phyloP scores from a whole-genome alignment of 2,888 invertebrate species.

The Tenthredo distinguenda region DNA sequence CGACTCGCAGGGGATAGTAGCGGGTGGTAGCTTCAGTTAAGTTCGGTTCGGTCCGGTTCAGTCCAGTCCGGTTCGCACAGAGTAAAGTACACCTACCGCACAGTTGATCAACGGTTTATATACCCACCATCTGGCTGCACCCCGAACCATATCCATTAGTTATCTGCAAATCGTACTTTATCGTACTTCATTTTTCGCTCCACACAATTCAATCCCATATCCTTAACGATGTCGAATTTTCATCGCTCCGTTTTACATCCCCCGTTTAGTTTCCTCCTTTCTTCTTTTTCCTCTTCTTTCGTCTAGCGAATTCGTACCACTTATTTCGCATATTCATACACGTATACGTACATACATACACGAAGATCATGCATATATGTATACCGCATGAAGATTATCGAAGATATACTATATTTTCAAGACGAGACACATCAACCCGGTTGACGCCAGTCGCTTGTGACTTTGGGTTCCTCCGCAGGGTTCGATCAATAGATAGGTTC shows the following conservation, averaged over 20 bases:
- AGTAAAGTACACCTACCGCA: background rate
- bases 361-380: background rate
- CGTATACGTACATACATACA: background rate
- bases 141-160: background rate
- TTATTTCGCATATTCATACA: background rate
- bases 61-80: background rate
- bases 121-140: background rate
- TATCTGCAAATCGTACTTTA: background rate
- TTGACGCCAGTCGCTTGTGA: conserved; percentile 75
- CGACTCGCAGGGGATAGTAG: conserved; percentile 37
- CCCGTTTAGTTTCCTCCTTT: too few species aligned
- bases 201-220: background rate
- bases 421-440: conserved; percentile 56
- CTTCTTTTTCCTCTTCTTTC: background rate
- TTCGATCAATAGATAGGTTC: conserved; percentile 75
- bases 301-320: background rate
- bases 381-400: background rate
- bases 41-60: background rate
- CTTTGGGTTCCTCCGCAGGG: conserved; percentile 72
- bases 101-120: background rate
- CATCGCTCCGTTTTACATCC: background rate
- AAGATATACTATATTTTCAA: conserved; percentile 2
- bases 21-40: background rate
- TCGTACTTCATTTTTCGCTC: background rate
- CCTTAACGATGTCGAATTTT: too few species aligned